Evolutionary conservation across 2,797 vertebrate species (phyloP).

Genomic region (Aphelocoma californica): DNA sequence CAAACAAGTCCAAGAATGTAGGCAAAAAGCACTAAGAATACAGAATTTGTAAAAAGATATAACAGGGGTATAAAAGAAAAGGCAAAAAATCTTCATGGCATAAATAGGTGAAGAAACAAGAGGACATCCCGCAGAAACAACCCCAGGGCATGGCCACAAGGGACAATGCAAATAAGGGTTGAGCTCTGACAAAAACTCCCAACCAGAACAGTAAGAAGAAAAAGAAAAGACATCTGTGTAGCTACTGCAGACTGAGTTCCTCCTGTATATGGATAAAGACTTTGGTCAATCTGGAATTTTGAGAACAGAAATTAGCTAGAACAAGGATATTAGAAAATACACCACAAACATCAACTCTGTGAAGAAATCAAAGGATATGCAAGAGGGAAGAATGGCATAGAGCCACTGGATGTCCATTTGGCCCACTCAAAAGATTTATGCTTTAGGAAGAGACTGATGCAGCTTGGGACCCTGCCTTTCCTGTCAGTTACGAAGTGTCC

Average conservation of each 20-base stretch:
- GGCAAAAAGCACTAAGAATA: no score
- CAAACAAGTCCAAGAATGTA: no score
- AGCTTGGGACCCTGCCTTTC: background rate
- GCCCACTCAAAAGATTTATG: background rate
- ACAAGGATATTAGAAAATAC: background rate
- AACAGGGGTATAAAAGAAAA: no score
- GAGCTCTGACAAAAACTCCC: background rate
- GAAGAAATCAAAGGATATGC: background rate
- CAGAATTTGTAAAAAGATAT: no score
- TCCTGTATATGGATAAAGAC: background rate
- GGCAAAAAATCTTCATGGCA: no score
- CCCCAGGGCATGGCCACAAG: background rate
- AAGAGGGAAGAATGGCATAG: background rate
- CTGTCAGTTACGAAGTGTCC: background rate
- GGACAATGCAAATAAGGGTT: background rate
- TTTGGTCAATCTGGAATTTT: background rate
- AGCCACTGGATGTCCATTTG: background rate
- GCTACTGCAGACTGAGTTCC: background rate
- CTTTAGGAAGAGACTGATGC: background rate
- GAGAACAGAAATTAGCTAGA: background rate
- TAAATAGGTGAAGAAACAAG: background rate
- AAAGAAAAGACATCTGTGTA: background rate
- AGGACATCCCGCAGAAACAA: background rate
- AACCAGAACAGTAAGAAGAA: background rate
- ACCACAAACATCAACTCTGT: background rate